Percentiles rank a stretch among this genome's conserved stretches.
Evolutionary conservation across 92 coral and sea anemone species (phyloP).

Genomic region (Pocillopora grandis): DNA sequence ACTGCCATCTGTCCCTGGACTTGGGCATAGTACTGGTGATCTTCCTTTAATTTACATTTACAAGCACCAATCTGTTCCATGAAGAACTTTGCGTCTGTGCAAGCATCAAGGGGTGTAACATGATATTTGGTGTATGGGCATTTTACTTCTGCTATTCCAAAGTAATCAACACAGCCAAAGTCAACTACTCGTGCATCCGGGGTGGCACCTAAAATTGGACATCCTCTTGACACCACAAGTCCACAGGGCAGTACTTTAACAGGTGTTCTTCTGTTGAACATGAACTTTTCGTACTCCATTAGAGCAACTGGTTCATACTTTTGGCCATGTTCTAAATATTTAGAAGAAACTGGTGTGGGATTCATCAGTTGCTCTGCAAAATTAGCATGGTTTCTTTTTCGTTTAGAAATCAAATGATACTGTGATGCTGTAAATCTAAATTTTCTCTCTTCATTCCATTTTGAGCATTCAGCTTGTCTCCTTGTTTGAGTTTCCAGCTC

Average conservation of each 20-base stretch:
- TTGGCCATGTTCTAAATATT: conserved; percentile 41
- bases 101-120: conserved; percentile 57
- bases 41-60: conserved; percentile 25
- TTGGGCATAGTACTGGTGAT: conserved; percentile 6
- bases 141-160: conserved; percentile 57
- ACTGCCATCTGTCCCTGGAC: conserved; percentile 12
- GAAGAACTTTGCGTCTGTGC: conserved; percentile 31
- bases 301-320: conserved; percentile 49
- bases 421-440: conserved; percentile 45
- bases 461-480: conserved; percentile 19
- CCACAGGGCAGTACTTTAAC: conserved; percentile 43
- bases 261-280: conserved; percentile 37
- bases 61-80: conserved; percentile 12
- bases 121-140: conserved; percentile 37
- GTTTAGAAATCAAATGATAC: conserved; percentile 34
- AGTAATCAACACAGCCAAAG: conserved; percentile 29
- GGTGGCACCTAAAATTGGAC: conserved; percentile 43
- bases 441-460: conserved; percentile 39
- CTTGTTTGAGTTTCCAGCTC: neutral
- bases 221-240: conserved; percentile 22
- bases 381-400: conserved; percentile 38
- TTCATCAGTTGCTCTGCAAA: conserved; percentile 30
- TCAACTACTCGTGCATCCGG: conserved; percentile 58
- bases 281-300: conserved; percentile 39
- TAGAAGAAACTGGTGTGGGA: conserved; percentile 19